These are phyloP conservation scores for Xanthorhoe designata DNA, from an alignment of 2,888 invertebrate species.

Conservation along the genomic window DNA sequence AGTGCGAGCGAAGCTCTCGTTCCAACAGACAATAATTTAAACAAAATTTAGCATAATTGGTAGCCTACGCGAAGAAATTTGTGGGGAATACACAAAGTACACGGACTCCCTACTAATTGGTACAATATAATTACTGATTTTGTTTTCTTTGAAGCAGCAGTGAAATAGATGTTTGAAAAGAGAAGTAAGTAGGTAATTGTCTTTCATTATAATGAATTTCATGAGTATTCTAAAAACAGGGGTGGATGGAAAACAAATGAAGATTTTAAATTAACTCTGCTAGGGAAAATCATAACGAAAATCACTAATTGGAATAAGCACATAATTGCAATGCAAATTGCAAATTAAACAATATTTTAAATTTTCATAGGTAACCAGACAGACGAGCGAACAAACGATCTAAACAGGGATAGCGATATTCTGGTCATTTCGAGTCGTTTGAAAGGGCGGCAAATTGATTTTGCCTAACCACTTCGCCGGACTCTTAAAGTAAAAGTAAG, in stretches of 20 bases:
- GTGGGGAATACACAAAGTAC: constrained; percentile 11
- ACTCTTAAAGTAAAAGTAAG: too few relatives aligned
- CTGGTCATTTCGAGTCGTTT: too few relatives aligned
- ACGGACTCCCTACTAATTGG: constrained; percentile 1
- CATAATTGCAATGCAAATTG: too few relatives aligned
- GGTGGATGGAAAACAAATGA: constrained; percentile 50
- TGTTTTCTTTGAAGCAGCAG: constrained; percentile 26
- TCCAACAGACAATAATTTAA: constrained; percentile 18
- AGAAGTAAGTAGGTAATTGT: constrained; percentile 30
- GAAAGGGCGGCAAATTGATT: too few relatives aligned
- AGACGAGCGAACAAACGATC: too few relatives aligned
- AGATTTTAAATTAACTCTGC: constrained; percentile 51
- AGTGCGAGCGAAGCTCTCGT: constrained; percentile 4
- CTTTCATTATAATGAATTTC: constrained; percentile 45
- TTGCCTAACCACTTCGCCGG: too few relatives aligned
- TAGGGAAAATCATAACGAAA: background rate
- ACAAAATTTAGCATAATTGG: constrained; percentile 20
- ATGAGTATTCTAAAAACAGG: constrained; percentile 39
- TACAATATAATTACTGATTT: constrained; percentile 28
- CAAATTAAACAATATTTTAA: too few relatives aligned
- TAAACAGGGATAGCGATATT: too few relatives aligned
- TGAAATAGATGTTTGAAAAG: constrained; percentile 42
- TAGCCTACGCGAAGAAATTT: constrained; percentile 19
- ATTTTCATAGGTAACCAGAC: too few relatives aligned
- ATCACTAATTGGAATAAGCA: background rate